Base-by-base conservation (phyloP, 2,113 vertebrate genomes). In the Rana temporaria region DNA sequence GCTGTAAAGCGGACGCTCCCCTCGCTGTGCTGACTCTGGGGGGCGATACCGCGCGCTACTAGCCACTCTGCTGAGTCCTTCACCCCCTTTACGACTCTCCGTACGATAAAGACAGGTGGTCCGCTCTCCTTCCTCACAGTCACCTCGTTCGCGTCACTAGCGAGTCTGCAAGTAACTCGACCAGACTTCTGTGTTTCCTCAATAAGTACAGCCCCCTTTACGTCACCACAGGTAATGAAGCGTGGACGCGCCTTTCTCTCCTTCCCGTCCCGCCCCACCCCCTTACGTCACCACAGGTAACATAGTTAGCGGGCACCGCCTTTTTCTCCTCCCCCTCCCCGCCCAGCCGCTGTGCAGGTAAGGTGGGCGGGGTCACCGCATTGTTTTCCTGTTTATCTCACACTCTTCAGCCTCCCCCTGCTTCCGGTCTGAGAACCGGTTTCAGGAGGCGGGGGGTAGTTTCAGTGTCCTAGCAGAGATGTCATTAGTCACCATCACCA, bases 371-470 rank as follows among this genome's bases (percentile, higher is more conserved):
- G 3, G 53, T 2, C 19, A 18, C 42, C 69, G 32, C 56, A 24
- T 26, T 62, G 26, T 15, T 15, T 82, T 74, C 79, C 79, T 82
- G 79, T 82, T 81, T 74, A 82, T 60, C 26, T 79, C 64, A 75
- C 8, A 6, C 6, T 2, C 26, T 20, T 2, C 24, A n/a, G 62
- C 17, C 17, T 15, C 34, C 18, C 17, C 38, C 26, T 19, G 0
- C 7, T 8, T 4, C 52, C 26, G 26, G 32, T 32, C 17, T 18
- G 69, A n/a, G 64, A 30, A 66, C 76, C n/a, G 69, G 76, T 53
- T 73, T 57, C 64, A 17, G 71, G 26, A 30, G 71, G 19, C 19
- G 19, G 70, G 34, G 38, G 22, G 34, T 2, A 30, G 79, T 81
- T 81, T 81, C 79, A 53, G 18, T 53, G n/a, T 55, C 59, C 15